Evolutionary conservation across 1,140 invertebrate genomes (phyloP).

Genomic region (Drosophila ambigua): DNA sequence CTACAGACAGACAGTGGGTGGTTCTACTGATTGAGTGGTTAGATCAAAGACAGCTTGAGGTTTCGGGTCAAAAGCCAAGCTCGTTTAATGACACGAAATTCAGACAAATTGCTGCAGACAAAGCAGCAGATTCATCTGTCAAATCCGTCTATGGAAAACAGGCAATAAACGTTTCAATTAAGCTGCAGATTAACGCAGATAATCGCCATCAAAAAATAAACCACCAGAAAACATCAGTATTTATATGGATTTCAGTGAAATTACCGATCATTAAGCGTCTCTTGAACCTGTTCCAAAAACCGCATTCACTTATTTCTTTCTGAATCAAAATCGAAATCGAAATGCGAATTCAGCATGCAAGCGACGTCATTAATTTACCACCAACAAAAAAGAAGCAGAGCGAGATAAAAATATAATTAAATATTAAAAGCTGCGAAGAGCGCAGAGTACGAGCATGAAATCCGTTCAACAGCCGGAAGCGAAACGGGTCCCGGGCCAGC

Average conservation of each 20-base stretch:
- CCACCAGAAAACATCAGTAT: conserved; percentile 10
- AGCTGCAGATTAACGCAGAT: conserved; percentile 41
- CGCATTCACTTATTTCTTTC: conserved; percentile 8
- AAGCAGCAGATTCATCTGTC: conserved; percentile 9
- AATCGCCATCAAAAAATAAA: conserved; percentile 4
- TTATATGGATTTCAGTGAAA: conserved; percentile 22
- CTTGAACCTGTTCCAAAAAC: conserved; percentile 54
- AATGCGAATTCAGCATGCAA: conserved; percentile 17
- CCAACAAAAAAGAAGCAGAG: too few relatives aligned
- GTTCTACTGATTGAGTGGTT: conserved; percentile 26
- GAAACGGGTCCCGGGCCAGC: conserved; percentile 35
- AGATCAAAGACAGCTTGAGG: conserved; percentile 11
- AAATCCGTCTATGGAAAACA: conserved; percentile 27
- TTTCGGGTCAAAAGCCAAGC: neutral
- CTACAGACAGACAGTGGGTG: conserved; percentile 9
- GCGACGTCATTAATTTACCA: too few relatives aligned
- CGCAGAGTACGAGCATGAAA: conserved; percentile 1
- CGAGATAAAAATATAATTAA: conserved; percentile 11
- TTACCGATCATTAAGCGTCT: conserved; percentile 66
- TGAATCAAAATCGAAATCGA: conserved; percentile 27
- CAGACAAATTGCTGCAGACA: conserved; percentile 40
- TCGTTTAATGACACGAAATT: conserved; percentile 24
- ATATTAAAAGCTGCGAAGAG: neutral
- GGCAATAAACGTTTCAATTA: conserved; percentile 58
- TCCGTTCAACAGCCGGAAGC: conserved; percentile 61